Percentiles rank a stretch among this genome's conserved stretches.
These are phyloP conservation scores for Tetropium fuscum DNA, from an alignment of 2,888 invertebrate genomes.

Conservation along the genomic window DNA sequence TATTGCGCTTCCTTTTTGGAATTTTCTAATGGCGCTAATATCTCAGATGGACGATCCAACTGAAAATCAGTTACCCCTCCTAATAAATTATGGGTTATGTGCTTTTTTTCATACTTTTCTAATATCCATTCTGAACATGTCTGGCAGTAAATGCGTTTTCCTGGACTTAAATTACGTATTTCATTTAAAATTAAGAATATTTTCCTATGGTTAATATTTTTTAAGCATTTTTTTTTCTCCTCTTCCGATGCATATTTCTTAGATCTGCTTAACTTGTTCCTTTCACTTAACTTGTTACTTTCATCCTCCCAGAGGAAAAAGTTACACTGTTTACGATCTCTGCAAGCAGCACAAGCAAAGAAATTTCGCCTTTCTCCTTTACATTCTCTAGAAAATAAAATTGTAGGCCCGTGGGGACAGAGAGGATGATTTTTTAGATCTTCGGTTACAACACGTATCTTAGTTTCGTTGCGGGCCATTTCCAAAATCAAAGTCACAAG, in stretches of 20 bases:
- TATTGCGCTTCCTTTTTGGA: slow-evolving; percentile 90
- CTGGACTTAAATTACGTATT: slow-evolving; percentile 63
- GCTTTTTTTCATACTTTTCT: slow-evolving; percentile 61
- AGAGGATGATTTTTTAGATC: slow-evolving; percentile 74
- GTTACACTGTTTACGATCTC: slow-evolving; percentile 82
- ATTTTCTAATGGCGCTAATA: slow-evolving; percentile 78
- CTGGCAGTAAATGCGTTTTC: slow-evolving; percentile 73
- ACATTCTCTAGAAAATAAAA: slow-evolving; percentile 72
- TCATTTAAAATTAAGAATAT: slow-evolving; percentile 69
- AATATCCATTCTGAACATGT: slow-evolving; percentile 72
- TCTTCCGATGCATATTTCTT: slow-evolving; percentile 68
- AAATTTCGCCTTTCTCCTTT: slow-evolving; percentile 69
- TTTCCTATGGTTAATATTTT: slow-evolving; percentile 69
- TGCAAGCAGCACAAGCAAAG: slow-evolving; percentile 87
- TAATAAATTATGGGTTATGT: slow-evolving; percentile 70
- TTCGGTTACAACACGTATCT: slow-evolving; percentile 70
- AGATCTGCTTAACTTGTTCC: slow-evolving; percentile 61
- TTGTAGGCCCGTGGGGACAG: slow-evolving; percentile 83
- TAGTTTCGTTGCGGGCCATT: no score
- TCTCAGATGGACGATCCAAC: slow-evolving; percentile 73
- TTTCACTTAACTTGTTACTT: slow-evolving; percentile 61
- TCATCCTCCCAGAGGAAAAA: slow-evolving; percentile 74
- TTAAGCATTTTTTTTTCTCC: slow-evolving; percentile 65
- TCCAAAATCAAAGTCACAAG: no score
- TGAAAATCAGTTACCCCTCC: slow-evolving; percentile 70